Evolutionary conservation across 2,797 vertebrate species (phyloP).

Genomic region (Darevskia mixta): DNA sequence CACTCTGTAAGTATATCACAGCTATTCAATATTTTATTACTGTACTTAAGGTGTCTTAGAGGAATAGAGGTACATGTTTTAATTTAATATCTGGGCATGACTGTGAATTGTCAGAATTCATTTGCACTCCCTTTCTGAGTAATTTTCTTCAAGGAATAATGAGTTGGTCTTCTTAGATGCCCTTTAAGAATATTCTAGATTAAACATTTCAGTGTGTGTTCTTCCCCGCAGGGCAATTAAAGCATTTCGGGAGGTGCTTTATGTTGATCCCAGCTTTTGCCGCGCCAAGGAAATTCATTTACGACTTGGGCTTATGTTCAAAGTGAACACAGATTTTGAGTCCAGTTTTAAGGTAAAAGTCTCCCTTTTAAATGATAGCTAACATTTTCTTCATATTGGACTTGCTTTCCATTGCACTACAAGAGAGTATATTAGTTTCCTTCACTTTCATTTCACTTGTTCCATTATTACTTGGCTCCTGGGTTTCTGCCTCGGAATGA

Average conservation of each 20-base stretch:
- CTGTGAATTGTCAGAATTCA: background rate
- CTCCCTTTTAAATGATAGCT: conserved; percentile 47
- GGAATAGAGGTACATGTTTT: background rate
- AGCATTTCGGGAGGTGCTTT: conserved; percentile 98
- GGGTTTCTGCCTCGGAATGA: background rate
- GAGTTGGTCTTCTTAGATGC: background rate
- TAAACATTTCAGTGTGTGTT: conserved; percentile 37
- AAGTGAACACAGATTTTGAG: conserved; percentile 97
- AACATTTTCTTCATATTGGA: background rate
- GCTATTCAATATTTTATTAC: background rate
- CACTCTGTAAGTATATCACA: background rate
- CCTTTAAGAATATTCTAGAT: background rate
- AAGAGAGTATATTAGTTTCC: background rate
- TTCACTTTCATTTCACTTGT: background rate
- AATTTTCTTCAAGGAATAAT: background rate
- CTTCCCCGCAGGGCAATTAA: conserved; percentile 92
- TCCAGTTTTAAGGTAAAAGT: conserved; percentile 95
- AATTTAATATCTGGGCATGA: background rate
- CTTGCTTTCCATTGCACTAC: conserved; percentile 10
- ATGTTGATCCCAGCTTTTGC: conserved; percentile 95
- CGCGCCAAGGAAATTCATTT: conserved; percentile 97
- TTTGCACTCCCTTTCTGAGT: background rate
- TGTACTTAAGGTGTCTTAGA: background rate
- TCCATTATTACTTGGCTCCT: background rate
- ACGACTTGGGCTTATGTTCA: conserved; percentile 98